phyloP scores from a whole-genome alignment of 1,140 invertebrate species.

The Pseudomyrmex cubaensis region DNA sequence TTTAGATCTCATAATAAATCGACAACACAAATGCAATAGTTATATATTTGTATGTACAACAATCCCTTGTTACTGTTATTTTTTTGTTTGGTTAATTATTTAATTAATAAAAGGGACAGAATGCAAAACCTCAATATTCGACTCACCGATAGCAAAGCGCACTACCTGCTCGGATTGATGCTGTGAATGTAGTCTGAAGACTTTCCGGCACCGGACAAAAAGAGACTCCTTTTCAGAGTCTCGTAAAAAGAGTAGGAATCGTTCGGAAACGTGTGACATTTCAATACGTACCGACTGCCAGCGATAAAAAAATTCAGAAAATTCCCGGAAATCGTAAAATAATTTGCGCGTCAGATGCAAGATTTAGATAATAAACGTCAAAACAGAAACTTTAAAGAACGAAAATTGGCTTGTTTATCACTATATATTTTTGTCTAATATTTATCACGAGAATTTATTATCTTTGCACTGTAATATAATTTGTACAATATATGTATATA shows the following conservation, averaged over 20 bases:
- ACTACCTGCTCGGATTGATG: constrained; percentile 14
- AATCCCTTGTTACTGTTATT: constrained; percentile 16
- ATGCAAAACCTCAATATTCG: constrained; percentile 9
- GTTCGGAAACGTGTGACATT: not conserved
- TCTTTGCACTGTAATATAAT: not conserved
- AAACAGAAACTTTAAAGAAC: not conserved
- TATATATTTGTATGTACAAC: not conserved
- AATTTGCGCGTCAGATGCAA: constrained; percentile 17
- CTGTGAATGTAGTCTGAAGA: constrained; percentile 18
- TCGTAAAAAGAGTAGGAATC: not conserved
- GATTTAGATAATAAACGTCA: not conserved
- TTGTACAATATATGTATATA: not conserved
- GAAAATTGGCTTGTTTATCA: not conserved
- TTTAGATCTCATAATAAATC: constrained; percentile 9
- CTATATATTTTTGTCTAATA: not conserved
- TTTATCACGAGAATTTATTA: not conserved
- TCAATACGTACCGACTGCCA: not conserved
- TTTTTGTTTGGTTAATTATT: too few species aligned
- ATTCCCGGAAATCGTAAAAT: constrained; percentile 42
- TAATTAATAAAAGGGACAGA: too few species aligned
- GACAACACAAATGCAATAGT: not conserved
- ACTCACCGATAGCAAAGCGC: constrained; percentile 18
- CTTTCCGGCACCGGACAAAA: constrained; percentile 1
- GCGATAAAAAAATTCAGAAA: constrained; percentile 14
- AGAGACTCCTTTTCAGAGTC: constrained; percentile 34